A percentile compares a stretch with the other conserved stretches of the same genome.
These are phyloP conservation scores for Armadillidium nasatum DNA, from an alignment of 1,140 invertebrate species.

Conservation along the genomic window DNA sequence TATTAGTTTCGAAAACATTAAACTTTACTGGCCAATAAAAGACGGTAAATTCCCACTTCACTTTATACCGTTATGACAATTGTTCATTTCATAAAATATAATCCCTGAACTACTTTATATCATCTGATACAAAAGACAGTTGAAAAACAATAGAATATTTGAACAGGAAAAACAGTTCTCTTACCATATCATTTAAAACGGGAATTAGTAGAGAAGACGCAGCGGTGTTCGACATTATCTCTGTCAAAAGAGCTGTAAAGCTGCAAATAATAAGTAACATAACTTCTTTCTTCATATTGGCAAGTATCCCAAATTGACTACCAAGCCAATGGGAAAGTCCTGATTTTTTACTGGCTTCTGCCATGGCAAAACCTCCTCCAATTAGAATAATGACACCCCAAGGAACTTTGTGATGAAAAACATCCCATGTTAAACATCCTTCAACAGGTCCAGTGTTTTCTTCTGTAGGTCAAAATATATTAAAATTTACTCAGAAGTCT, in stretches of 20 bases:
- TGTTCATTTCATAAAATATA: no score
- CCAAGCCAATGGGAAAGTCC: conserved; percentile 67
- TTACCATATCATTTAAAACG: conserved; percentile 69
- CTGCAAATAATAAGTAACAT: conserved; percentile 51
- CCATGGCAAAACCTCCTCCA: conserved; percentile 80
- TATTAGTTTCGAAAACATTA: no score
- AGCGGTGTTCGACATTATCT: conserved; percentile 77
- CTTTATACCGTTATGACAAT: no score
- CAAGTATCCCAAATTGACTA: conserved; percentile 52
- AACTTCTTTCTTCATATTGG: conserved; percentile 47
- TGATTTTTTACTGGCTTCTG: conserved; percentile 69
- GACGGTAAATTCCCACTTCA: no score
- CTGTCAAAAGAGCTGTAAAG: conserved; percentile 62
- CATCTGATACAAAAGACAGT: not conserved
- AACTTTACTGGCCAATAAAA: no score
- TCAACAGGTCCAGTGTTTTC: not conserved
- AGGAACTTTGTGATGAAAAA: conserved; percentile 29
- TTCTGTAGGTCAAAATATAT: not conserved
- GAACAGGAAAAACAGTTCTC: not conserved
- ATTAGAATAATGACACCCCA: conserved; percentile 33
- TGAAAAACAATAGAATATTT: not conserved
- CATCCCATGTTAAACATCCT: conserved; percentile 29
- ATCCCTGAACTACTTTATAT: no score
- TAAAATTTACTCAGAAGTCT: no score
- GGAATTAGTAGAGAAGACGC: conserved; percentile 76